A percentile compares a stretch with the other conserved stretches of the same genome.
Evolutionary conservation across 2,113 vertebrate genomes (phyloP).

Genomic region (Azemiops feae): DNA sequence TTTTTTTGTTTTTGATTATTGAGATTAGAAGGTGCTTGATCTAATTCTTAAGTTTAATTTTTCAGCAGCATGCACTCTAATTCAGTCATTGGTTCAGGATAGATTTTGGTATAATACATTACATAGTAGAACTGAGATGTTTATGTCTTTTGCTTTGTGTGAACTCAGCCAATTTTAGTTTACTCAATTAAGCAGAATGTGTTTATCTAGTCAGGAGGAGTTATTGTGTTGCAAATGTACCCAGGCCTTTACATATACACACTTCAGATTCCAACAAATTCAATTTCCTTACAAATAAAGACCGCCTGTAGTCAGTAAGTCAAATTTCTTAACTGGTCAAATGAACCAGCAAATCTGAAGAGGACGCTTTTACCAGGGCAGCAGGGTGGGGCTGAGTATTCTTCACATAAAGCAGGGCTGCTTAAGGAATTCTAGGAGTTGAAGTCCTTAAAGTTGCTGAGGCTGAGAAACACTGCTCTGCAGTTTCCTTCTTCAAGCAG

Average conservation of each 20-base stretch:
- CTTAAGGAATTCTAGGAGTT: not conserved
- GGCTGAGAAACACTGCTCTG: too few relatives aligned
- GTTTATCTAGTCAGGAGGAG: not conserved
- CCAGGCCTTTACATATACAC: not conserved
- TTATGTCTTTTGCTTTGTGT: not conserved
- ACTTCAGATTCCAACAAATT: not conserved
- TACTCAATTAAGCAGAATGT: not conserved
- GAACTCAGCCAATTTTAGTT: not conserved
- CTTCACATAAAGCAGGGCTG: not conserved
- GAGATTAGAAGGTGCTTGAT: not conserved
- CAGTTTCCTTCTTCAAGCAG: too few relatives aligned
- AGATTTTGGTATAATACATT: not conserved
- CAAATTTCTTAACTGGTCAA: not conserved
- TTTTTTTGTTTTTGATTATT: not conserved
- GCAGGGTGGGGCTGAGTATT: not conserved
- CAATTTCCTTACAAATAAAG: not conserved
- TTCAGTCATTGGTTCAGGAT: not conserved
- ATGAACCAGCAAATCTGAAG: not conserved
- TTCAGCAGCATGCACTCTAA: not conserved
- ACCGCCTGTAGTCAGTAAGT: not conserved
- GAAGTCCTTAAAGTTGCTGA: not conserved
- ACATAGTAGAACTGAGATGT: not conserved
- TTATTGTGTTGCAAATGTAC: not conserved
- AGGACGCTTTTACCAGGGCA: not conserved
- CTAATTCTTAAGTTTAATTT: not conserved